Evolutionary conservation across 2,113 vertebrate species (phyloP), one percentile per base, ranked within the genome.

Genomic region (Channa maculata): DNA sequence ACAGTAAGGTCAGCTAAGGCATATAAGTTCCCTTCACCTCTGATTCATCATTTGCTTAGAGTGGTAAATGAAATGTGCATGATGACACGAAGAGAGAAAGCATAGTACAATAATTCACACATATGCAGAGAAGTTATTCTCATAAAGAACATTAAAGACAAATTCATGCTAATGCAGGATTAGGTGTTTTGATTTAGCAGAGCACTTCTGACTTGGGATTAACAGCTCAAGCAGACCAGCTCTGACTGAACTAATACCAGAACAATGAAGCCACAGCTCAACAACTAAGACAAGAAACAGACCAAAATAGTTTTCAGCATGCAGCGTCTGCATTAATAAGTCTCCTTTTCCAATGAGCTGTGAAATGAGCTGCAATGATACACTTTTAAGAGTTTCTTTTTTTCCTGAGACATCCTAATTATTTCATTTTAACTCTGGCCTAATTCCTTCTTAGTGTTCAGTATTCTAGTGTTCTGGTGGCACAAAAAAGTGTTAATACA

Each of bases 351-450:
- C 48, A 83, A 71, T 70, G 82, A 89, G 79, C 78, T 86, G 38
- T 91, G 85, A 92, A 91, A 90, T 90, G 73, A 90, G 84, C 80
- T 13, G 74, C 81, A 81, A 64, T 81, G 86, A 90, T 87, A 88
- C 77, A 80, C 88, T 86, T 86, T 87, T 64, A 79, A 85, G 70
- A 60, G 53, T 62, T 49, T 44, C 24, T 74, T 67, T 81, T 65
- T 79, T 44, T 65, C 39, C 59, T 61, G 58, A 78, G 66, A 85
- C 51, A 2, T 78, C 80, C 71, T 50, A 78, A 82, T 89, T 82
- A 91, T 87, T 90, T 88, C 69, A 88, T 89, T 91, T 85, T 15
- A 71, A 74, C 65, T 80, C 37, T 75, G 74, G 78, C 74, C 70
- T 88, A 91, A 91, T 90, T 90, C 84, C 72, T 75, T 80, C 43